phyloP scores from a whole-genome alignment of 2,797 vertebrate genomes.

The Hyperoplus lanceolatus region DNA sequence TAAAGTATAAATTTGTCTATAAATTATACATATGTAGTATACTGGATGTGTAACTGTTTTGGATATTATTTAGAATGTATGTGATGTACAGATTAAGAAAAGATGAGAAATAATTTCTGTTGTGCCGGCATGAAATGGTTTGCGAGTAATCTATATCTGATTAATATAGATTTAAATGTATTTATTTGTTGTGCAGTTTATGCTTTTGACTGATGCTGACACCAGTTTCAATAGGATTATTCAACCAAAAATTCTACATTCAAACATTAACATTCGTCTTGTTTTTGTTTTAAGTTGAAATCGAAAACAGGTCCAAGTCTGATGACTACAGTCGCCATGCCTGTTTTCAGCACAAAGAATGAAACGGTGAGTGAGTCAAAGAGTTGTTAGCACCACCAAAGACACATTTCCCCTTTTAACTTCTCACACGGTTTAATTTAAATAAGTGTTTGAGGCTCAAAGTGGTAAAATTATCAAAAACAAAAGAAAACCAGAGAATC shows the following conservation, averaged over 20 bases:
- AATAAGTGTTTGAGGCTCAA: not conserved
- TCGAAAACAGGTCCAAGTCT: constrained; percentile 90
- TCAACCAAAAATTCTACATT: not conserved
- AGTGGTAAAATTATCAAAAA: not conserved
- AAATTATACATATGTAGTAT: not conserved
- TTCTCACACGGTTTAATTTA: not conserved
- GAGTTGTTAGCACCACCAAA: not conserved
- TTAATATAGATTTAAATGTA: not conserved
- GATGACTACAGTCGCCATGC: constrained; percentile 99
- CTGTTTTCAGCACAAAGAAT: constrained; percentile 98
- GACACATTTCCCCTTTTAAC: not conserved
- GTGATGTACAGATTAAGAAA: not conserved
- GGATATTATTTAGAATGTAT: not conserved
- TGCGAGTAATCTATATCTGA: too few relatives aligned
- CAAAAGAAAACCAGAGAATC: not conserved
- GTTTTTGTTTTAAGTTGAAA: constrained; percentile 85
- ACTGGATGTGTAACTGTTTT: not conserved
- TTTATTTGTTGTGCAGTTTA: not conserved
- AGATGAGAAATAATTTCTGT: not conserved
- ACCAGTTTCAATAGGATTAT: not conserved
- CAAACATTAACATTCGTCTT: not conserved
- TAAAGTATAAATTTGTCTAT: not conserved
- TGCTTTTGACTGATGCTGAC: not conserved
- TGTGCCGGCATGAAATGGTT: not conserved
- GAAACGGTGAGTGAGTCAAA: constrained; percentile 88